Evolutionary conservation across 92 coral and sea anemone species (phyloP).

Genomic region (Phenganax subtilis): DNA sequence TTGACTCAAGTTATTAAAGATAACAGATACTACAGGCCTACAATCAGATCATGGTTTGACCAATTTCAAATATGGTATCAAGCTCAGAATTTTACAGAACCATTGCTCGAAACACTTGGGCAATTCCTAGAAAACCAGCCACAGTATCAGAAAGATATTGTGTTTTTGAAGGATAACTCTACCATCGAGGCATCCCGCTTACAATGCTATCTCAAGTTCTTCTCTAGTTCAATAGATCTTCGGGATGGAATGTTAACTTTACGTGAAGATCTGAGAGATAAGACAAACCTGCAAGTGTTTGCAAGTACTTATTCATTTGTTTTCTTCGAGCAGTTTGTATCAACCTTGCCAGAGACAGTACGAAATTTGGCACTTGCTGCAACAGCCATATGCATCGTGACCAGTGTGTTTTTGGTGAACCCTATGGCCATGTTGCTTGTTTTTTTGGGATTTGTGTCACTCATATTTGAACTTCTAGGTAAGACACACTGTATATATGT

Average conservation of each 20-base stretch:
- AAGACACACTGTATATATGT: background rate
- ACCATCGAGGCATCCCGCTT: conserved; percentile 65
- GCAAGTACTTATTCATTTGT: conserved; percentile 55
- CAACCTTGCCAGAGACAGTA: conserved; percentile 53
- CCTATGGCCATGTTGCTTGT: conserved; percentile 56
- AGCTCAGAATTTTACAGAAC: background rate
- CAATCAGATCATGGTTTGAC: conserved; percentile 64
- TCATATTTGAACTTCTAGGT: conserved; percentile 75
- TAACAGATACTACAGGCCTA: conserved; percentile 53
- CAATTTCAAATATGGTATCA: conserved; percentile 38
- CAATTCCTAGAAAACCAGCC: conserved; percentile 1
- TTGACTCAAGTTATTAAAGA: conserved; percentile 51
- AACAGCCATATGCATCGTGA: conserved; percentile 56
- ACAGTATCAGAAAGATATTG: conserved; percentile 57
- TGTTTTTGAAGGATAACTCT: conserved; percentile 49
- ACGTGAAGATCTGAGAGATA: conserved; percentile 48
- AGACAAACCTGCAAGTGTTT: conserved; percentile 57
- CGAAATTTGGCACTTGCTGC: conserved; percentile 69
- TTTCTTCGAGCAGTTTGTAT: conserved; percentile 69
- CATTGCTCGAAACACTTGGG: background rate
- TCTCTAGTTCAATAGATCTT: conserved; percentile 46
- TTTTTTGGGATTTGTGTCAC: conserved; percentile 63
- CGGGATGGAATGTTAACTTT: conserved; percentile 69
- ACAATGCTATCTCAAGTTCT: conserved; percentile 56
- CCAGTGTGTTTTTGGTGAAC: conserved; percentile 63